Conservation (phyloP, 2,113 vertebrate species). For the Pseudonaja textilis region DNA sequence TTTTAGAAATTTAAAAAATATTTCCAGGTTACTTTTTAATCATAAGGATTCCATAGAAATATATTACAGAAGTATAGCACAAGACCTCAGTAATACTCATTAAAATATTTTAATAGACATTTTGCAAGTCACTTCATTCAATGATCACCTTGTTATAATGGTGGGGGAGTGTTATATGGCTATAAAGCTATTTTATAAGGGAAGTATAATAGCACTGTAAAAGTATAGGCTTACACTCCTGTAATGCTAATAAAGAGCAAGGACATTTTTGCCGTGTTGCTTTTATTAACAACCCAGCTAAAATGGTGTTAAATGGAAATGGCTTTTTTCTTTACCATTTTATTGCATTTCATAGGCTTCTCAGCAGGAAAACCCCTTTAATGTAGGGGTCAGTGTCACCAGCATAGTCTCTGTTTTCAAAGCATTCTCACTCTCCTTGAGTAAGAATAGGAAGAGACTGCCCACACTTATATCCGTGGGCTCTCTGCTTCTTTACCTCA, state of each 20-base stretch:
- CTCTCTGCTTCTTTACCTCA: background rate
- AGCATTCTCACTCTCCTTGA: background rate
- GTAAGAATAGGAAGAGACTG: background rate
- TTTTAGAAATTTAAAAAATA: background rate
- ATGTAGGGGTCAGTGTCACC: background rate
- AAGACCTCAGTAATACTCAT: background rate
- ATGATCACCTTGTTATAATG: background rate
- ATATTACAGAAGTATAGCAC: background rate
- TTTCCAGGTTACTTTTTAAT: background rate
- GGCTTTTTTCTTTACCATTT: background rate
- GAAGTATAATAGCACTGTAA: background rate
- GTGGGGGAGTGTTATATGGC: background rate
- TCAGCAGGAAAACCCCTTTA: background rate
- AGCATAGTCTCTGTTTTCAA: background rate
- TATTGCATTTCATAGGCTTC: background rate
- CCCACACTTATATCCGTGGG: background rate
- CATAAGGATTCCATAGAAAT: background rate
- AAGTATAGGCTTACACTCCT: background rate
- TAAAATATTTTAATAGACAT: background rate
- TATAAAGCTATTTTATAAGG: background rate
- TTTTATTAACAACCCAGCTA: background rate
- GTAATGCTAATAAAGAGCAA: background rate
- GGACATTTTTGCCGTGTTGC: background rate
- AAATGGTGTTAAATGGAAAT: background rate
- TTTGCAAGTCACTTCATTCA: background rate